These are phyloP conservation scores for Probaryconus sp. DNA, from an alignment of 1,140 invertebrate genomes.

Conservation along the genomic window DNA sequence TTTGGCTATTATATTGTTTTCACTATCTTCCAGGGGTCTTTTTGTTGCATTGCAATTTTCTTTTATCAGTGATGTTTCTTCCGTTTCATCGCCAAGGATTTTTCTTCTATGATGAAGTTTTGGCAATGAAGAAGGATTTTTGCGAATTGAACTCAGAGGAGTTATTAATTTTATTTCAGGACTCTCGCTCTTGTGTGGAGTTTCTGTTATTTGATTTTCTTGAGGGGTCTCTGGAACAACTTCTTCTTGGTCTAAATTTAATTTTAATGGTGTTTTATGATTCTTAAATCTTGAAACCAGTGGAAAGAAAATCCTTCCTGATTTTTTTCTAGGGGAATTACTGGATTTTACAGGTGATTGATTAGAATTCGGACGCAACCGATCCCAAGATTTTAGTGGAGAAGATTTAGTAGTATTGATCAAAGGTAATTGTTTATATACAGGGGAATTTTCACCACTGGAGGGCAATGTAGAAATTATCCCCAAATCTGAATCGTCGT, in stretches of 20 bases:
- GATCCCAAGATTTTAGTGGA: constrained; percentile 6
- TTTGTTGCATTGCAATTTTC: constrained; percentile 59
- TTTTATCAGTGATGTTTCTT: constrained; percentile 59
- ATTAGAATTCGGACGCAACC: constrained; percentile 65
- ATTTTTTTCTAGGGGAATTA: constrained; percentile 29
- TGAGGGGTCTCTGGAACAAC: constrained; percentile 67
- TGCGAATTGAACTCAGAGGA: constrained; percentile 66
- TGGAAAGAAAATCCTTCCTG: background rate
- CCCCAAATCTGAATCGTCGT: constrained; percentile 70
- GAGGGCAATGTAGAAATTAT: constrained; percentile 70
- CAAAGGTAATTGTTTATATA: constrained; percentile 49
- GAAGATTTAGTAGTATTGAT: constrained; percentile 60
- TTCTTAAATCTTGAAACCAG: constrained; percentile 30
- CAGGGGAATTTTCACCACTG: constrained; percentile 57
- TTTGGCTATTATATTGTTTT: constrained; percentile 38
- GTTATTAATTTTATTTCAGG: constrained; percentile 64
- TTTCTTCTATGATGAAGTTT: constrained; percentile 68
- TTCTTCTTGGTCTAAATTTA: constrained; percentile 36
- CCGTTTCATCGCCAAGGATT: constrained; percentile 50
- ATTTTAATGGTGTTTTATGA: constrained; percentile 23
- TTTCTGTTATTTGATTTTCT: constrained; percentile 59
- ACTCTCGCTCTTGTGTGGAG: constrained; percentile 65
- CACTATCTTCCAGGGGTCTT: constrained; percentile 54
- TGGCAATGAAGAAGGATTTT: constrained; percentile 57
- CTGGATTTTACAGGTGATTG: too few relatives aligned